Evolutionary conservation across 2,888 invertebrate species (phyloP).

Genomic region (Diaprepes abbreviatus): DNA sequence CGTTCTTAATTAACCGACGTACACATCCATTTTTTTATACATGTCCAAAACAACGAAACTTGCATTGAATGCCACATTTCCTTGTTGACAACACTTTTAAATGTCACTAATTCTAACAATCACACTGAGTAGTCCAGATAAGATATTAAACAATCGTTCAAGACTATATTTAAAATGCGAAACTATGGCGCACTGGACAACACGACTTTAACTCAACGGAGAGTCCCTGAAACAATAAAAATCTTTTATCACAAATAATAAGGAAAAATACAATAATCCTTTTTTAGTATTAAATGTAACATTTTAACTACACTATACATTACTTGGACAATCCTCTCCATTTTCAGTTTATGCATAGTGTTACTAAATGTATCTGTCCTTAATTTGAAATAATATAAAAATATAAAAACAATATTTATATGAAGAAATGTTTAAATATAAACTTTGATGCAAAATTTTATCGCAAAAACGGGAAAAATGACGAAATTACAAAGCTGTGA

Average conservation of each 20-base stretch:
- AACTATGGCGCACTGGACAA: constrained; percentile 44
- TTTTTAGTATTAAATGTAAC: too few species aligned
- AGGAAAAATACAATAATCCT: too few species aligned
- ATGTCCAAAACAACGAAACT: constrained; percentile 13
- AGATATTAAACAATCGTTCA: constrained; percentile 50
- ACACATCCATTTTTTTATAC: constrained; percentile 22
- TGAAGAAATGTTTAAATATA: too few species aligned
- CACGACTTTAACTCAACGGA: constrained; percentile 52
- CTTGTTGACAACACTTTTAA: constrained; percentile 28
- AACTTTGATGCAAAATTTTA: too few species aligned
- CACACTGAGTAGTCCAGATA: constrained; percentile 59
- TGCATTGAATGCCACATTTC: constrained; percentile 1
- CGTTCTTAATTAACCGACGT: constrained; percentile 8
- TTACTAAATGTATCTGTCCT: too few species aligned
- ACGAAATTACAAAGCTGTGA: too few species aligned
- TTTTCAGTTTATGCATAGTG: too few species aligned
- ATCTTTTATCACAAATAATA: neutral
- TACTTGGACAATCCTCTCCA: too few species aligned
- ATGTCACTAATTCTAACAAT: constrained; percentile 60
- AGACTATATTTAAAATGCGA: constrained; percentile 42
- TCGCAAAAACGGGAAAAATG: too few species aligned
- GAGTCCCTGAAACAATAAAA: constrained; percentile 54
- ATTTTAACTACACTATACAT: too few species aligned
- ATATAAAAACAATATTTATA: too few species aligned
- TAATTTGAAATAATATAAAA: too few species aligned